These are phyloP conservation scores for Haliclystus octoradiatus DNA, from an alignment of 30 jellyfish, hydroid and myxozoan species.

Conservation along the genomic window DNA sequence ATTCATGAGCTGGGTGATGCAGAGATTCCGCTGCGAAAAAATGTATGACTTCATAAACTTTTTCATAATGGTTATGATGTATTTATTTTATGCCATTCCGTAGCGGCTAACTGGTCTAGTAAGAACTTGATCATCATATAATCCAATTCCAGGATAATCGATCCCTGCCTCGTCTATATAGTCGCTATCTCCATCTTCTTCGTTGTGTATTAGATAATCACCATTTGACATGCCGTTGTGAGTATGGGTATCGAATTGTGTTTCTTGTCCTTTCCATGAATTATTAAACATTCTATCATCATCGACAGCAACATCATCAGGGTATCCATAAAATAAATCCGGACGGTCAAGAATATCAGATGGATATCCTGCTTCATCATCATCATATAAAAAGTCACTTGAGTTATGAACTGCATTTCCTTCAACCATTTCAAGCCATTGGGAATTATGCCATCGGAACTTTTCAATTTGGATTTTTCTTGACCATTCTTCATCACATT, in stretches of 20 bases:
- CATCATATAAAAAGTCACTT: conserved; percentile 54
- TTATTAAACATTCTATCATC: conserved; percentile 18
- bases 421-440: conserved; percentile 96
- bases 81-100: too few relatives aligned
- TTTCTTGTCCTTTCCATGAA: conserved; percentile 46
- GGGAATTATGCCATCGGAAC: conserved; percentile 98
- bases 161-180: conserved; percentile 46
- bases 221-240: conserved; percentile 7
- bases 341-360: conserved; percentile 85
- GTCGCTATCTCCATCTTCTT: conserved; percentile 22
- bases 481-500: conserved; percentile 97
- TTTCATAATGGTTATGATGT: too few relatives aligned
- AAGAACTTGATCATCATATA: conserved; percentile 12
- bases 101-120: conserved; percentile 41
- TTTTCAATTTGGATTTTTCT: conserved; percentile 67
- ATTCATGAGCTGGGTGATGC: neutral
- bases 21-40: neutral
- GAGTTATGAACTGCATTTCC: conserved; percentile 39
- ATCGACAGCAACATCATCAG: conserved; percentile 36
- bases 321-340: conserved; percentile 76
- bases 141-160: conserved; percentile 50
- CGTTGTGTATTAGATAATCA: conserved; percentile 14
- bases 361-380: conserved; percentile 40
- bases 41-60: too few relatives aligned
- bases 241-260: conserved; percentile 32